Conservation (phyloP, 2,888 invertebrate genomes). For the Drosophila austrosaltans region DNA sequence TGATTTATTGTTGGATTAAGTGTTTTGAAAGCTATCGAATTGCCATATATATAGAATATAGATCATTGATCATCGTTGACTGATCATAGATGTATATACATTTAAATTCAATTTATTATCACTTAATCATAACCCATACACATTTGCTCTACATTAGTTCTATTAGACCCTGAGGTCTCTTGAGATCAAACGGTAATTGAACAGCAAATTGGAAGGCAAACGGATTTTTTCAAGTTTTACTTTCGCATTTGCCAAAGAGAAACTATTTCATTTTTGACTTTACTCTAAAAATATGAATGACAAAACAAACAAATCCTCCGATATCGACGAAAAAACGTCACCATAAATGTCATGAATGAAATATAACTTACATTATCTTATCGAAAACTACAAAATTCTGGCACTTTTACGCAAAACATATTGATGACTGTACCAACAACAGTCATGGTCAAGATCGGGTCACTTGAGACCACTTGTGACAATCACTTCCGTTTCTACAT, state of each 20-base stretch:
- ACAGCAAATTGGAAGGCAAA: conserved; percentile 49
- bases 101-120: conserved; percentile 51
- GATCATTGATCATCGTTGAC: conserved; percentile 40
- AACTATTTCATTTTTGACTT: no score
- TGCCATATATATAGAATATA: background rate
- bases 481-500: conserved; percentile 14
- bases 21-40: no score
- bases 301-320: no score
- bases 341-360: background rate
- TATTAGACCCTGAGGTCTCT: conserved; percentile 37
- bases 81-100: conserved; percentile 21
- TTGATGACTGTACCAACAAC: background rate
- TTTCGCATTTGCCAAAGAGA: conserved; percentile 1
- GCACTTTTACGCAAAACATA: background rate
- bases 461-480: background rate
- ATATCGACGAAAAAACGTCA: background rate
- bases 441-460: conserved; percentile 64
- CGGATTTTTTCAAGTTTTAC: conserved; percentile 44
- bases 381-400: background rate
- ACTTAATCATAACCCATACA: conserved; percentile 49
- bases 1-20: background rate
- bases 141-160: background rate
- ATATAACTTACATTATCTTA: conserved; percentile 8
- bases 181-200: conserved; percentile 69
- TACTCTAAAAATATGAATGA: conserved; percentile 41